These are phyloP conservation scores for Chymomyza costata DNA, from an alignment of 1,140 invertebrate genomes.

Conservation along the genomic window DNA sequence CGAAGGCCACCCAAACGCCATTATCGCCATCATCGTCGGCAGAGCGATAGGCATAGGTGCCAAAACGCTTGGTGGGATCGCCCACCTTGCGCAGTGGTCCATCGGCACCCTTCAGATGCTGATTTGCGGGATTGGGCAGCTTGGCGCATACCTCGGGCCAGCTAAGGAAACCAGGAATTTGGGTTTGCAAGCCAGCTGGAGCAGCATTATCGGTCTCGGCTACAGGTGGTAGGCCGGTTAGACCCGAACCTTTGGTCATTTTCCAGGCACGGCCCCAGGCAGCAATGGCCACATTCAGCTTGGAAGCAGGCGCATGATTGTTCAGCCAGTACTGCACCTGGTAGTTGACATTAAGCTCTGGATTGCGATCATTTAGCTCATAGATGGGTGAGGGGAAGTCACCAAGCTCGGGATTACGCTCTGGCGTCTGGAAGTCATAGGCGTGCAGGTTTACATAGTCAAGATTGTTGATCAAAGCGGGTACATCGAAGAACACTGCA, in stretches of 20 bases:
- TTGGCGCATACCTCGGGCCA: conserved; percentile 89
- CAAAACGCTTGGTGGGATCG: conserved; percentile 86
- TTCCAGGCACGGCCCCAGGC: conserved; percentile 90
- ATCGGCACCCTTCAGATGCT: conserved; percentile 79
- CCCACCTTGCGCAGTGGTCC: conserved; percentile 82
- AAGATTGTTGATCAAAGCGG: conserved; percentile 82
- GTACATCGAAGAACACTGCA: conserved; percentile 86
- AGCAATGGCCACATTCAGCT: conserved; percentile 89
- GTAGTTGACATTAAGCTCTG: conserved; percentile 81
- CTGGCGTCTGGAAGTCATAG: conserved; percentile 87
- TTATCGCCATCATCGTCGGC: conserved; percentile 82
- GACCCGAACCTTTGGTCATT: conserved; percentile 82
- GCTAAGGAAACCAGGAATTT: conserved; percentile 84
- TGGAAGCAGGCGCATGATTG: conserved; percentile 81
- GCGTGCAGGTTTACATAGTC: conserved; percentile 88
- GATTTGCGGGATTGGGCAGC: conserved; percentile 80
- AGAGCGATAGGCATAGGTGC: conserved; percentile 84
- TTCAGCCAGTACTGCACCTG: conserved; percentile 80
- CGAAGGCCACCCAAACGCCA: conserved; percentile 92
- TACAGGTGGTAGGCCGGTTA: conserved; percentile 85
- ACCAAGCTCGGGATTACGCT: conserved; percentile 84
- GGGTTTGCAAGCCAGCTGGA: conserved; percentile 80
- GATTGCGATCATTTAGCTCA: conserved; percentile 81
- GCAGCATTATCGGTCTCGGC: conserved; percentile 81
- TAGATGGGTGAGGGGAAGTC: conserved; percentile 85